Evolutionary conservation across 2,888 invertebrate genomes (phyloP).

Genomic region (Steinernema carpocapsae): DNA sequence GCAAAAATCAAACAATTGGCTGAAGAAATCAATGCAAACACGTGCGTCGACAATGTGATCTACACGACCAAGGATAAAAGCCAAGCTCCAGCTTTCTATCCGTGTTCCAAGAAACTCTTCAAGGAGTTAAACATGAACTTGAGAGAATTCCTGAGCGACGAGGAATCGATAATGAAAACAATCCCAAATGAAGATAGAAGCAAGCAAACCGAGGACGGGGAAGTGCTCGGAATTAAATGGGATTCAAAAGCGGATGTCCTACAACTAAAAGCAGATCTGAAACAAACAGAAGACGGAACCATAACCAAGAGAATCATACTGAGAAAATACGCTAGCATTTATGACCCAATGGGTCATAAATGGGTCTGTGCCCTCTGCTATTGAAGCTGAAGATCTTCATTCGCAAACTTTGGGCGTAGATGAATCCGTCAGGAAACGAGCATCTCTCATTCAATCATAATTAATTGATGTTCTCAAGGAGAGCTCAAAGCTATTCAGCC

Average conservation of each 20-base stretch:
- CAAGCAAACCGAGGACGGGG: background rate
- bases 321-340: background rate
- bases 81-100: background rate
- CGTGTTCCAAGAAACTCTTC: background rate
- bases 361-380: slow-evolving; percentile 14
- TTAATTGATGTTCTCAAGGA: too few species aligned
- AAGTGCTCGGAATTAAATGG: background rate
- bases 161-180: background rate
- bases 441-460: too few species aligned
- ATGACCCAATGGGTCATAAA: slow-evolving; percentile 21
- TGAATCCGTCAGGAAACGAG: too few species aligned
- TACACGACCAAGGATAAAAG: slow-evolving; percentile 33
- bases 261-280: background rate
- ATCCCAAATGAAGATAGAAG: background rate
- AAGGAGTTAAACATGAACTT: background rate
- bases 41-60: too few species aligned
- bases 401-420: slow-evolving; percentile 42
- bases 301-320: too few species aligned
- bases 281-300: background rate
- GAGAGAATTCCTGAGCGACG: background rate
- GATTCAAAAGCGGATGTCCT: background rate
- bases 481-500: too few species aligned
- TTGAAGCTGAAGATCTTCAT: slow-evolving; percentile 41
- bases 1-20: background rate
- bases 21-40: slow-evolving; percentile 37